Conservation (phyloP, 2,113 vertebrate species). For the Protobothrops flavoviridis region DNA sequence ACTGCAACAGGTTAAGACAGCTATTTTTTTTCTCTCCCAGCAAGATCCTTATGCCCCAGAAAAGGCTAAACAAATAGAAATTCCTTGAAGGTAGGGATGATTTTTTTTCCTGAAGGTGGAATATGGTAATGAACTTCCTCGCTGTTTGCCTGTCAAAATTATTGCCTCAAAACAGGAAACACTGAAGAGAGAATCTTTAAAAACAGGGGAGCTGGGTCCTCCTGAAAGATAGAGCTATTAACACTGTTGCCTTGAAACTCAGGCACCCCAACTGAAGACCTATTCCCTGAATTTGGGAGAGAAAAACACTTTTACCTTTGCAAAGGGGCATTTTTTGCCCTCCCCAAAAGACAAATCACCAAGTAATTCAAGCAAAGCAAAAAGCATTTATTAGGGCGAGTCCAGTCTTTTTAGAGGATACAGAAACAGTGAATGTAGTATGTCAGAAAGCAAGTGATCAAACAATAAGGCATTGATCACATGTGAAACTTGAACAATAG, state of each 20-base stretch:
- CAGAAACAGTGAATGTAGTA: neutral
- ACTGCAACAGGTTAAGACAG: neutral
- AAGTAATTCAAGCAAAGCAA: neutral
- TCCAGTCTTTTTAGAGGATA: neutral
- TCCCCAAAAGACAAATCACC: neutral
- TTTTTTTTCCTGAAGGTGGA: neutral
- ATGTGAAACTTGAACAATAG: neutral
- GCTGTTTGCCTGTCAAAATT: neutral
- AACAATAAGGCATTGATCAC: neutral
- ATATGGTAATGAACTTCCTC: neutral
- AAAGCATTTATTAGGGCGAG: neutral
- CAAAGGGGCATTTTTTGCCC: neutral
- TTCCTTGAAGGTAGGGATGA: neutral
- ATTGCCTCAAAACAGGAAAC: neutral
- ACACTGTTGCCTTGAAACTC: neutral
- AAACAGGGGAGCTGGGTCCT: neutral
- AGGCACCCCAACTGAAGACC: neutral
- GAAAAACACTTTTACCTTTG: neutral
- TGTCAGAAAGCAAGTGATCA: neutral
- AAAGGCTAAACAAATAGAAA: neutral
- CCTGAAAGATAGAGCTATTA: neutral
- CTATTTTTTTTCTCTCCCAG: neutral
- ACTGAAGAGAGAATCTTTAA: neutral
- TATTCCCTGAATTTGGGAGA: neutral
- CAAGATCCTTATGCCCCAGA: neutral